Base-by-base conservation (phyloP, 92 coral and sea anemone genomes). In the Epizoanthus stellaris region DNA sequence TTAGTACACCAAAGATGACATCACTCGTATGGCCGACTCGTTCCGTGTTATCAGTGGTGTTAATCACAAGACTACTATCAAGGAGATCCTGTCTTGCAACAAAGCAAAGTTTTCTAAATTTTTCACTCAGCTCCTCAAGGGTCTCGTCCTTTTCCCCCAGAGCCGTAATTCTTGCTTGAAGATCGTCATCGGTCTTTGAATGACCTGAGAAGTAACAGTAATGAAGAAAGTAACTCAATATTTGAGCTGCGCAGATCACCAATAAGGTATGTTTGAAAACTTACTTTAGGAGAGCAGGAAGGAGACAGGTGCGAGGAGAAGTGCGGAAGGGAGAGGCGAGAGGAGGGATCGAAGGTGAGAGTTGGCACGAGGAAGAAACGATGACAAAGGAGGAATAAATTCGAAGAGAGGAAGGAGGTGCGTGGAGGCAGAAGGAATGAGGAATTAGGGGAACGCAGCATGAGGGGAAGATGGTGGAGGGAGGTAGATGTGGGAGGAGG, bases 81-180 rank as follows among this genome's bases (percentile, higher is more conserved):
- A 85, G 86, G 25, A 87, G 34, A 49, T 63, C 49, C 14, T 88
- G 70, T n/a, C 92, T 76, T 30, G 70, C 40, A 66, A 92, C 92
- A 71, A 87, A 85, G 49, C 86, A 80, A 60, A 75, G 23, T 71
- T 91, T 91, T 77, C 98, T 84, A 84, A 87, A 87, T 66, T 61
- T 72, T 21, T 87, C 90, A 77, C 89, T 89, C 81, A 88, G 61
- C 34, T 76, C 80, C 74, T 94, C 95, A 40, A 89, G 77, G 17
- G 95, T 57, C 9, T 80, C 56, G 69, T 74, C 84, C 12, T 52
- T 63, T 36, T 88, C 77, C 34, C 11, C 61, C 20, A 89, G 87
- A 60, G 52, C 19, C 11, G 57, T 38, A 14, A 85, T 69, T 56
- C 91, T 88, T 74, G 36, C 68, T 39, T 88, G 66, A 74, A 89